A percentile compares a stretch with the other conserved stretches of the same genome.
phyloP scores from a whole-genome alignment of 2,113 vertebrate genomes.

The Acanthochromis polyacanthus region DNA sequence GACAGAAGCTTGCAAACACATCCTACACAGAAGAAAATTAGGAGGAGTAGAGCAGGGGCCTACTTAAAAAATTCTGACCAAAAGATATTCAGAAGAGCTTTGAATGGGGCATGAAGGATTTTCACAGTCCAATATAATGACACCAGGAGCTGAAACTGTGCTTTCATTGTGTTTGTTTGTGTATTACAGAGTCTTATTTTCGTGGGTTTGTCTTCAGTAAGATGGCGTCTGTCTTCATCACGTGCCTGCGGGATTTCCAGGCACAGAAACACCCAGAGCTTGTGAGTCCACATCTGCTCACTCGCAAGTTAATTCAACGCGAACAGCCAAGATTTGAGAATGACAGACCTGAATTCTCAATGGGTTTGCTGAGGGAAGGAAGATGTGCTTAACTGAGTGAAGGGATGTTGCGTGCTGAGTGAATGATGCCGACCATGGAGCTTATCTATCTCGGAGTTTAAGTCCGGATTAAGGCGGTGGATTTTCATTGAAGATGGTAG shows the following conservation, averaged over 20 bases:
- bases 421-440: slow-evolving; percentile 28
- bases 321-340: slow-evolving; percentile 62
- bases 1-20: too few species aligned
- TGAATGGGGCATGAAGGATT: too few species aligned
- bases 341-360: slow-evolving; percentile 70
- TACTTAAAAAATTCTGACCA: too few species aligned
- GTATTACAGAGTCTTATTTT: slow-evolving; percentile 2
- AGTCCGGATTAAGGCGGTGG: slow-evolving; percentile 28
- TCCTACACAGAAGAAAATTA: too few species aligned
- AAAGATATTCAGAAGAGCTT: too few species aligned
- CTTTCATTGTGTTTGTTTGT: slow-evolving; percentile 1
- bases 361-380: slow-evolving; percentile 52
- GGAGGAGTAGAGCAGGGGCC: too few species aligned
- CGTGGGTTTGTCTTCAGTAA: neutral
- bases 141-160: neutral
- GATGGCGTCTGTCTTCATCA: slow-evolving; percentile 21
- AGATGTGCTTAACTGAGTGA: slow-evolving; percentile 34
- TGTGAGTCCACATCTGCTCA: slow-evolving; percentile 67
- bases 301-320: slow-evolving; percentile 58
- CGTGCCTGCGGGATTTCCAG: slow-evolving; percentile 59
- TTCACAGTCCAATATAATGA: too few species aligned
- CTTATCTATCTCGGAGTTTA: slow-evolving; percentile 16
- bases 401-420: slow-evolving; percentile 27
- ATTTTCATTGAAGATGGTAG: slow-evolving; percentile 28
- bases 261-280: slow-evolving; percentile 16